Evolutionary conservation across 2,113 vertebrate species (phyloP), one percentile per base, ranked within the genome.

Genomic region (Callaeas wilsoni): DNA sequence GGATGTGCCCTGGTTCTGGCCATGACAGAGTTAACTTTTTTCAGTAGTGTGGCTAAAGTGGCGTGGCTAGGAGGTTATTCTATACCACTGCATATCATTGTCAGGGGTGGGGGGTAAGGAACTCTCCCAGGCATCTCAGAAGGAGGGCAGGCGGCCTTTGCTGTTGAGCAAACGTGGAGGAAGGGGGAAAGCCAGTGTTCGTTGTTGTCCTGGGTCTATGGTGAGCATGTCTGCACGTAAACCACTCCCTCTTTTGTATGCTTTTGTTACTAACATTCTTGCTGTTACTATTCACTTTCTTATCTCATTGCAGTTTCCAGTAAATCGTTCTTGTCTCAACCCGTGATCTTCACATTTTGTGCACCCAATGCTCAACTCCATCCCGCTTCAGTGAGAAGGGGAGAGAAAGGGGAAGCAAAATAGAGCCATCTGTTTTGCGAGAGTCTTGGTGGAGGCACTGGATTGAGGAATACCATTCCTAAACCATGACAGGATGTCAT

Each of bases 71-170:
- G 18, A 65, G 4, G 8, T 50, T 44, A 12, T 39, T 57, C 27
- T 65, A 8, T 52, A 50, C 27, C 15, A 25, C 18, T 13, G 19
- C 10, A 25, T 13, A 19, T 37, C 52, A 52, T 14, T 67, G 15
- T 35, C 14, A 29, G 27, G 19, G 8, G 12, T 32, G 2, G 7
- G 18, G 13, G 37, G 1, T 19, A 50, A 50, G 26, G 35, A 64
- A 33, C 15, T 22, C 9, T 37, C 22, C 18, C 37, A 65, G 37
- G 15, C 12, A 13, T 33, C 14, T 29, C 12, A 53, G 39, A 27
- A 73, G 32, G 32, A 42, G 20, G 21, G 26, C 0, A 0, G 26
- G 50, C 0, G 0, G 44, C 4, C 8, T 50, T 81, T 29, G 15
- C 18, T 37, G 10, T 50, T 35, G 32, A 39, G 60, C 46, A 37